A percentile compares a stretch with the other conserved stretches of the same genome.
Conservation (phyloP, 64 coral and sea anemone species). For the Catalaphyllia jardinei region DNA sequence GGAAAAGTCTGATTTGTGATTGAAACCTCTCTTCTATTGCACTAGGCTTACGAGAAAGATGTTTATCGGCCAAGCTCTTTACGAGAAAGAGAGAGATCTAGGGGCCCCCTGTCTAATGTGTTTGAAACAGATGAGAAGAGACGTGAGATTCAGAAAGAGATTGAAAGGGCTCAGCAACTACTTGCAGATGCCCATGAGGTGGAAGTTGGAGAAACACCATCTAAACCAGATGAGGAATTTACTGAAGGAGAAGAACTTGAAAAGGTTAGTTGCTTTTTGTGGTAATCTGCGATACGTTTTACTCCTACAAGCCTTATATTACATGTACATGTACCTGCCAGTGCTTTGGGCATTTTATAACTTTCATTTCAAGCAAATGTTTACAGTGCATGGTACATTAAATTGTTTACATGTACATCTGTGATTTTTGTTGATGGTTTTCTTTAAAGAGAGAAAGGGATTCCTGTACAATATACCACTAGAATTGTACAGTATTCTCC, state of each 20-base stretch:
- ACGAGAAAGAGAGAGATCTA: slow-evolving; percentile 74
- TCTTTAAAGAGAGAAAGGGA: background rate
- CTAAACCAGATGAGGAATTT: slow-evolving; percentile 66
- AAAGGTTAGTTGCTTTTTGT: slow-evolving; percentile 32
- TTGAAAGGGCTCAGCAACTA: slow-evolving; percentile 70
- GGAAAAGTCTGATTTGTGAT: too few relatives aligned
- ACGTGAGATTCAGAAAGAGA: slow-evolving; percentile 89
- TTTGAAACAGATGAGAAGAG: slow-evolving; percentile 81
- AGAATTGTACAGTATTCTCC: too few relatives aligned
- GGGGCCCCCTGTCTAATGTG: slow-evolving; percentile 80
- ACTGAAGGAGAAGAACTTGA: slow-evolving; percentile 84
- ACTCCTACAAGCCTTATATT: too few relatives aligned
- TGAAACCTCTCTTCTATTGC: background rate
- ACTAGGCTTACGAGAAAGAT: slow-evolving; percentile 64
- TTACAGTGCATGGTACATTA: background rate
- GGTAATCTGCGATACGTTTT: background rate
- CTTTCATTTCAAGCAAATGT: background rate
- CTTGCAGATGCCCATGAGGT: slow-evolving; percentile 34
- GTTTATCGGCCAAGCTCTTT: slow-evolving; percentile 80
- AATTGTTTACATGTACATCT: background rate
- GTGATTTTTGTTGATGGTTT: background rate
- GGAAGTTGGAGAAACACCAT: slow-evolving; percentile 49
- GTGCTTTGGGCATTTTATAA: too few relatives aligned
- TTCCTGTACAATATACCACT: background rate
- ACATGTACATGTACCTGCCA: too few relatives aligned